A percentile compares a stretch with the other conserved stretches of the same genome.
phyloP scores from a whole-genome alignment of 64 coral and sea anemone species.

The Montipora capricornis region DNA sequence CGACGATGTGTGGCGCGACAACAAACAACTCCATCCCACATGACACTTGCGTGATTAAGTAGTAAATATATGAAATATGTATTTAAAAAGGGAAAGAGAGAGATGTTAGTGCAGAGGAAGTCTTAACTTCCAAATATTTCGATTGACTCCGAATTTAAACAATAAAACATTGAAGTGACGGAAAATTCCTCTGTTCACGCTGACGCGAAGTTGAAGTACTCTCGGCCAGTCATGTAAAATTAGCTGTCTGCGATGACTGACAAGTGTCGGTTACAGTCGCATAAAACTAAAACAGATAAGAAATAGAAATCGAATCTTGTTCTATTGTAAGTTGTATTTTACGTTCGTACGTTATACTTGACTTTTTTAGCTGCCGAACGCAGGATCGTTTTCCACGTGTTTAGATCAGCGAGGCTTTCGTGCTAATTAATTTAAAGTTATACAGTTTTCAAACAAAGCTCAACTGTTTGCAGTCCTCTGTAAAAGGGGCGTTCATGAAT shows the following conservation, averaged over 20 bases:
- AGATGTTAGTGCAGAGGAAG: background rate
- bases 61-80: background rate
- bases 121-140: too few relatives aligned
- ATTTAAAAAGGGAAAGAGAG: background rate
- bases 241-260: background rate
- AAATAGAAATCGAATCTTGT: background rate
- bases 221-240: background rate
- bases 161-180: too few relatives aligned
- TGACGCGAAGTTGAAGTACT: too few relatives aligned
- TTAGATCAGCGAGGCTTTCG: background rate
- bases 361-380: background rate
- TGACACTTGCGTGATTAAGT: background rate
- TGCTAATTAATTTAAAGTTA: background rate
- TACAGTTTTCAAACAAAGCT: constrained; percentile 7
- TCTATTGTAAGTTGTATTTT: background rate
- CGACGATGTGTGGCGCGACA: background rate
- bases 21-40: background rate
- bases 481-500: constrained; percentile 11
- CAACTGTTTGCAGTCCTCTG: background rate
- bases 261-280: background rate
- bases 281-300: background rate
- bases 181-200: background rate
- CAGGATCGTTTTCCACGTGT: background rate
- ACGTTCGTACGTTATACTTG: background rate
- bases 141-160: too few relatives aligned